Evolutionary conservation across 2,888 invertebrate genomes (phyloP), one percentile per base, ranked within the genome.

Genomic region (Eretmocerus hayati): DNA sequence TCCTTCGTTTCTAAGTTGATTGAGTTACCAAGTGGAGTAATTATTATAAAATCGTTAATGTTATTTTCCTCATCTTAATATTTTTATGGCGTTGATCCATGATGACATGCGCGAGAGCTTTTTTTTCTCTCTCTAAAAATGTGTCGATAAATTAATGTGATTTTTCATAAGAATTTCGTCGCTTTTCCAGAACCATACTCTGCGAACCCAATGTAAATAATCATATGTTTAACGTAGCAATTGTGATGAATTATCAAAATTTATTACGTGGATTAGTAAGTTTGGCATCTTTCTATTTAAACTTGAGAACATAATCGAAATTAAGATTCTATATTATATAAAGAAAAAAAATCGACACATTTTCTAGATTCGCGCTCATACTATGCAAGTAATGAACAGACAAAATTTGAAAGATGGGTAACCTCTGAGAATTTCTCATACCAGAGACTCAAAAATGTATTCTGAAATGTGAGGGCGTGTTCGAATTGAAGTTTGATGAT

Each of bases 1-100:
- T 36, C 38, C 21, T 50, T 54, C 39, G 40, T 46, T 48, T 43
- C 21, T 54, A 54, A 50, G 43, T 48, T 53, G 45, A 45, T 48
- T 53, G 44, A 53, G 50, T 53, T 53, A 50, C 53, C 50, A 50
- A 15, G 35, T 33, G 47, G 48, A 39, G 47, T 47, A 44, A 36
- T 5, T 18, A 16, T 16, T 2, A 18, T 20, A 21, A 32, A 22
- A 33, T 36, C 21, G 19, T 33, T 42, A 44, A 33, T 26, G 32
- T 41, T 18, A 23, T 33, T 52, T 48, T 33, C 33, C 32, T 30
- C 22, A 23, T 38, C 19, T 4, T 20, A 13, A 19, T 31, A 9
- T 45, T 30, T 26, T 15, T 32, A 21, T 19, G 35, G 35, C 16
- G 35, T 35, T 35, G 8, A 35, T n/a, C n/a, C n/a, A n/a, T n/a